phyloP scores from a whole-genome alignment of 2,888 invertebrate genomes.

The Cylloceria caligata region DNA sequence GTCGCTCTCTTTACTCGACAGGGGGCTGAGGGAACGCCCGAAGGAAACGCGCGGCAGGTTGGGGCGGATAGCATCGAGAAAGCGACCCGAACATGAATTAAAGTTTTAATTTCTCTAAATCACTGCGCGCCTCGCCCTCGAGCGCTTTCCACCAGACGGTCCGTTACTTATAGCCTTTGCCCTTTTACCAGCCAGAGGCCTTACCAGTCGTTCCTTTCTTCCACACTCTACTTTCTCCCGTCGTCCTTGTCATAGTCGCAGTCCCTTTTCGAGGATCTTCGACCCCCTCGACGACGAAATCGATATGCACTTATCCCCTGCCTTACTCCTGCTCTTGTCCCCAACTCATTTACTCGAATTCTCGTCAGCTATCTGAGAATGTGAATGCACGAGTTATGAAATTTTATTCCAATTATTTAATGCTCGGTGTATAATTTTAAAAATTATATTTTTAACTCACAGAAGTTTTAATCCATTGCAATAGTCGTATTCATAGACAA shows the following conservation, averaged over 20 bases:
- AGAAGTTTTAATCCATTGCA: background rate
- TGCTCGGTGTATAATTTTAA: too few relatives aligned
- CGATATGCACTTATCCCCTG: slow-evolving; percentile 79
- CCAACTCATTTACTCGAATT: slow-evolving; percentile 51
- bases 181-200: slow-evolving; percentile 78
- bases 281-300: slow-evolving; percentile 76
- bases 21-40: slow-evolving; percentile 67
- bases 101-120: slow-evolving; percentile 85
- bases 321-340: slow-evolving; percentile 72
- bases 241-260: slow-evolving; percentile 47
- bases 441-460: background rate
- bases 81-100: slow-evolving; percentile 83
- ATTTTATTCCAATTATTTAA: background rate
- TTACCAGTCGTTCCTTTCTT: slow-evolving; percentile 60
- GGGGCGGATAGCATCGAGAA: slow-evolving; percentile 56
- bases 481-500: too few relatives aligned
- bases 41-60: slow-evolving; percentile 65
- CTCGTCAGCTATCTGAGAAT: background rate
- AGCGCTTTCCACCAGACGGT: slow-evolving; percentile 83
- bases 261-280: slow-evolving; percentile 75
- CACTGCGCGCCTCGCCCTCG: slow-evolving; percentile 80
- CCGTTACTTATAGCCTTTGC: slow-evolving; percentile 83
- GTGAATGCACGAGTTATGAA: background rate
- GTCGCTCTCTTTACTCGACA: slow-evolving; percentile 68
- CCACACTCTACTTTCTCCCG: slow-evolving; percentile 49